Conservation (phyloP, 2,888 invertebrate species). For the Pandemis corylana region DNA sequence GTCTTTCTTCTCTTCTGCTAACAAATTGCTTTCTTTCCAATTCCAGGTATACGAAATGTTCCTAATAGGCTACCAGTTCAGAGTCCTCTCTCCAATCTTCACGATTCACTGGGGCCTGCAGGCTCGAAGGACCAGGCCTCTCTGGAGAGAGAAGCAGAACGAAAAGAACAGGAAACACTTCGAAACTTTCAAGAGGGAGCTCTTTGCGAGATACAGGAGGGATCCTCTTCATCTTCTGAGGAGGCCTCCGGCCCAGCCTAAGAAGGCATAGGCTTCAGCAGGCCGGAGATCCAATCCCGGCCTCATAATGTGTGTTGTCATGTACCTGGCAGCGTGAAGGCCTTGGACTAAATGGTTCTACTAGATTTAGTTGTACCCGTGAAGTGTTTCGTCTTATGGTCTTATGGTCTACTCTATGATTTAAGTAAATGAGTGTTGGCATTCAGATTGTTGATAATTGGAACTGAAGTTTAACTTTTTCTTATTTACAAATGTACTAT, state of each 20-base stretch:
- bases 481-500: neutral
- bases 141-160: constrained; percentile 95
- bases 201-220: constrained; percentile 89
- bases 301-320: constrained; percentile 58
- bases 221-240: constrained; percentile 85
- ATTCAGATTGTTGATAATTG: neutral
- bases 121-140: constrained; percentile 90
- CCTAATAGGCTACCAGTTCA: constrained; percentile 94
- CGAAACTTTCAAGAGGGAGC: constrained; percentile 92
- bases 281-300: constrained; percentile 73
- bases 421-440: no score
- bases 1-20: neutral
- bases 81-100: constrained; percentile 94
- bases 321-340: constrained; percentile 50
- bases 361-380: neutral
- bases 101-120: constrained; percentile 96
- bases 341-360: neutral
- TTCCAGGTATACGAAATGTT: constrained; percentile 96
- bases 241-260: constrained; percentile 64
- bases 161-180: constrained; percentile 92
- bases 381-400: neutral
- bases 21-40: neutral
- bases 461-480: neutral
- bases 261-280: constrained; percentile 80
- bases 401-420: neutral